Percentiles rank a stretch among this genome's conserved stretches.
These are phyloP conservation scores for Tholera decimalis DNA, from an alignment of 2,888 invertebrate genomes.

Conservation along the genomic window DNA sequence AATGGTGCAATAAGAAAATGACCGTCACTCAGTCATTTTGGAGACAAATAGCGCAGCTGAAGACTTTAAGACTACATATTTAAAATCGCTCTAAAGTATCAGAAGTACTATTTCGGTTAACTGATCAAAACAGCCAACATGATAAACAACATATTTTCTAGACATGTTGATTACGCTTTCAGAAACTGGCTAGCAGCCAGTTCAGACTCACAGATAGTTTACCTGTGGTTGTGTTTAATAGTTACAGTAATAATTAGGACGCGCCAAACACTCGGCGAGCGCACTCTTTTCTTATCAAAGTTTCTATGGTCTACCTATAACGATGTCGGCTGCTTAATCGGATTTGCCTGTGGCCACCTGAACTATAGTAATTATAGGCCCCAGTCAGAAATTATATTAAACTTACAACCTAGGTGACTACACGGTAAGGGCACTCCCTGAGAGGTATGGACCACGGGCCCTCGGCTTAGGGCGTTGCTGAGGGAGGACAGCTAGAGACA, in stretches of 20 bases:
- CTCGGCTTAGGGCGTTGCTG: too few relatives aligned
- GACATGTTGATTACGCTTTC: constrained; percentile 29
- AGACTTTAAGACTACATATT: too few relatives aligned
- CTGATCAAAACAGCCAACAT: constrained; percentile 19
- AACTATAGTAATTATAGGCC: too few relatives aligned
- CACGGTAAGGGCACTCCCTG: too few relatives aligned
- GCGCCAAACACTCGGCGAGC: too few relatives aligned
- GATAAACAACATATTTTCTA: constrained; percentile 30
- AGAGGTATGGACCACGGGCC: too few relatives aligned
- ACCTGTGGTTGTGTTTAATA: neutral
- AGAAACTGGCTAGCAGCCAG: constrained; percentile 39
- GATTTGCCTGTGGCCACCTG: too few relatives aligned
- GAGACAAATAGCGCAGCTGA: constrained; percentile 26
- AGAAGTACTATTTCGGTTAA: constrained; percentile 20
- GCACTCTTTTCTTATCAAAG: neutral
- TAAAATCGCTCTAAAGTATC: too few relatives aligned
- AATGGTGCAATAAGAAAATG: constrained; percentile 48
- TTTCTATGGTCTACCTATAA: neutral
- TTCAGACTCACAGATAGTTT: constrained; percentile 5
- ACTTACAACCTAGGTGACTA: too few relatives aligned
- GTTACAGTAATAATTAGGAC: neutral
- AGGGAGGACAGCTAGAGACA: too few relatives aligned
- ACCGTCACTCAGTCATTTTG: constrained; percentile 36
- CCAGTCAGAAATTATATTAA: too few relatives aligned
- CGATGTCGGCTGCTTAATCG: too few relatives aligned